phyloP scores from a whole-genome alignment of 2,888 invertebrate species.

The Lypha dubia region DNA sequence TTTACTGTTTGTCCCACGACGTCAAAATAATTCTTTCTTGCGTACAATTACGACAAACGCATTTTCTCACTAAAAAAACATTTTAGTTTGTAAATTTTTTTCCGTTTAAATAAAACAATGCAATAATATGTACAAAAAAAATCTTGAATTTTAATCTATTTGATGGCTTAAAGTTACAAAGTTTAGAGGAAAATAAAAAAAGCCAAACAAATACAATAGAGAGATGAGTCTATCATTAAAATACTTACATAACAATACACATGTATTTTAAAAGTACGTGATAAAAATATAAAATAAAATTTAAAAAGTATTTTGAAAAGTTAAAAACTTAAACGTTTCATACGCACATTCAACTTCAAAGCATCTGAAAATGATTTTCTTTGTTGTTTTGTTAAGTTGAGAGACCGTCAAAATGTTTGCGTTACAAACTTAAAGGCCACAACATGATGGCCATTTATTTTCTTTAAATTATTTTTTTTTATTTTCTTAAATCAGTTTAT shows the following conservation, averaged over 20 bases:
- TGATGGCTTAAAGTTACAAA: neutral
- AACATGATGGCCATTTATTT: neutral
- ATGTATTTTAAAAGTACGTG: slow-evolving; percentile 14
- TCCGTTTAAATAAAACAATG: neutral
- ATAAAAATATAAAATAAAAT: neutral
- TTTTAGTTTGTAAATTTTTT: no score
- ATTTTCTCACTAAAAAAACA: neutral
- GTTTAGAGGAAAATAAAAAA: neutral
- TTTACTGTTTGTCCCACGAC: no score
- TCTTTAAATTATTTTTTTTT: neutral
- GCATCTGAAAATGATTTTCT: neutral
- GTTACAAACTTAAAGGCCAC: neutral
- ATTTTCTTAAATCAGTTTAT: neutral
- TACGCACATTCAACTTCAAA: neutral
- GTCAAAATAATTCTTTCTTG: no score
- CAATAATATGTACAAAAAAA: neutral
- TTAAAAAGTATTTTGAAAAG: neutral
- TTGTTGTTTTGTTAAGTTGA: neutral
- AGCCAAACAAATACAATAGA: no score
- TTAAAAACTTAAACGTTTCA: neutral
- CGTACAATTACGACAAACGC: no score
- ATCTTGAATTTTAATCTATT: neutral
- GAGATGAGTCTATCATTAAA: slow-evolving; percentile 3
- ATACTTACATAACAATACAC: neutral
- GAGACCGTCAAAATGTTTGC: neutral